phyloP scores from a whole-genome alignment of 2,797 vertebrate species.

The Streptopelia turtur region DNA sequence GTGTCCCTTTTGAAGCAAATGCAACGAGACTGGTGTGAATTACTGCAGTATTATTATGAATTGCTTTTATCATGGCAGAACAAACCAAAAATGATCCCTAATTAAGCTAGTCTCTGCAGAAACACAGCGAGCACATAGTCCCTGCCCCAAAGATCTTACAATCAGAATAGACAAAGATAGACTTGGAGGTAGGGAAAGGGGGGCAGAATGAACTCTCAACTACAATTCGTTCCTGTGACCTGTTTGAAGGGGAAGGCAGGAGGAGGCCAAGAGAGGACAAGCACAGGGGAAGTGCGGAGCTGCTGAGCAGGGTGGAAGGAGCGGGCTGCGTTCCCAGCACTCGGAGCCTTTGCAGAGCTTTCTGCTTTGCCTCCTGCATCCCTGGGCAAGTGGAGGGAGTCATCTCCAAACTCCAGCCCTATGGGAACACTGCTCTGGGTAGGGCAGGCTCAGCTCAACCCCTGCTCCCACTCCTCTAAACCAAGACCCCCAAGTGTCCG shows the following conservation, averaged over 20 bases:
- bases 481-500: background rate
- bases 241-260: background rate
- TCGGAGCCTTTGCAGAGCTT: background rate
- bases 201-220: background rate
- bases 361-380: background rate
- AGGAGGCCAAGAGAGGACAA: background rate
- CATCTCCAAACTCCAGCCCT: background rate
- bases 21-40: background rate
- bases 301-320: background rate
- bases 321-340: background rate
- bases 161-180: background rate
- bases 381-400: background rate
- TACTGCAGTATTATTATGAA: slow-evolving; percentile 14
- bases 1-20: slow-evolving; percentile 51
- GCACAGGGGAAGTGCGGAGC: background rate
- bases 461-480: background rate
- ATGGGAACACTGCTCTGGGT: background rate
- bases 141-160: background rate
- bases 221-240: background rate
- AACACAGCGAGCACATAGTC: background rate
- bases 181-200: background rate
- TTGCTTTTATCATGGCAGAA: slow-evolving; percentile 23
- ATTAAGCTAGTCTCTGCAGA: slow-evolving; percentile 20
- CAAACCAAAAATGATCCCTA: background rate
- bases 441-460: background rate